A percentile compares a stretch with the other conserved stretches of the same genome.
Conservation (phyloP, 2,797 vertebrate genomes). For the Parambassis ranga region DNA sequence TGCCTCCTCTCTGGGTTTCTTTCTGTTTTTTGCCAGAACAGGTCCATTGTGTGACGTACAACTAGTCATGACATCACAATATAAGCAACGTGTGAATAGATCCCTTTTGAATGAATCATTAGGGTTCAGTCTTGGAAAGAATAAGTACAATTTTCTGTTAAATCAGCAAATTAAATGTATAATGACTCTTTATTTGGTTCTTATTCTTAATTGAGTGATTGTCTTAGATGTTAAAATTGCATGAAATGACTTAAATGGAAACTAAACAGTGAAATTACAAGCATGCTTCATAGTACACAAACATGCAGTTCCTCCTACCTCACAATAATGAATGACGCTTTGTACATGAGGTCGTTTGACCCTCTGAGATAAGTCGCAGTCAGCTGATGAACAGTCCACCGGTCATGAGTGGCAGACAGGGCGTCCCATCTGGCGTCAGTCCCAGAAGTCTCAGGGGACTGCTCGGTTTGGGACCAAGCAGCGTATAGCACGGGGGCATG, state of each 20-base stretch:
- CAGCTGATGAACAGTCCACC: slow-evolving; percentile 59
- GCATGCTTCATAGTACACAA: slow-evolving; percentile 2
- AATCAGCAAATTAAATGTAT: slow-evolving; percentile 3
- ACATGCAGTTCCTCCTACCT: background rate
- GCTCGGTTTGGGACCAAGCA: background rate
- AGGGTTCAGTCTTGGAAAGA: background rate
- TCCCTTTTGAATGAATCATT: background rate
- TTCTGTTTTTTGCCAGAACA: no score
- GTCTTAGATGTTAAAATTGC: background rate
- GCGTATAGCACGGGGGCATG: background rate
- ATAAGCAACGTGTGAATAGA: no score
- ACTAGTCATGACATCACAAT: no score
- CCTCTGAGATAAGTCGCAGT: slow-evolving; percentile 35
- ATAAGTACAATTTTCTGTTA: background rate
- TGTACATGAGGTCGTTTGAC: slow-evolving; percentile 45
- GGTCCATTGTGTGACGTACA: no score
- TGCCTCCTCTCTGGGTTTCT: no score
- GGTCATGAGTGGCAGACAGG: slow-evolving; percentile 50
- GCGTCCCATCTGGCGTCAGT: background rate
- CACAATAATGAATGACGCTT: slow-evolving; percentile 56
- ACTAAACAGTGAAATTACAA: background rate
- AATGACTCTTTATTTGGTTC: background rate
- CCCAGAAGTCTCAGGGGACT: slow-evolving; percentile 19
- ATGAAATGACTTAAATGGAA: background rate
- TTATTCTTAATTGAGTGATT: background rate